Percentiles rank a stretch among this genome's conserved stretches.
Evolutionary conservation across 2,113 vertebrate species (phyloP).

Genomic region (Lycaon pictus): DNA sequence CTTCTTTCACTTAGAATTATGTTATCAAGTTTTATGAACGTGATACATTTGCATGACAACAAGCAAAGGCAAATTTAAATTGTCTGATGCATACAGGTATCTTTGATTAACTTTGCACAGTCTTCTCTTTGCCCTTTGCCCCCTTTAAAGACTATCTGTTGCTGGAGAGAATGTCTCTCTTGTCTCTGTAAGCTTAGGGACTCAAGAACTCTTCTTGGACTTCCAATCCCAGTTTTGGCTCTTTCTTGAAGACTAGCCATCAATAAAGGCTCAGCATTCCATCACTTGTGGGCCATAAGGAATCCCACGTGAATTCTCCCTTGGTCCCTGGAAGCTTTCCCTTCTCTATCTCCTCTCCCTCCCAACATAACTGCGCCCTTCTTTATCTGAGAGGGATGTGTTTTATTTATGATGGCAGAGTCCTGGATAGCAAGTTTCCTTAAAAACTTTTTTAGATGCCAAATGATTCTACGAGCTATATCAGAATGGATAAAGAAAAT

Average conservation of each 20-base stretch:
- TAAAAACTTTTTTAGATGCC: slow-evolving; percentile 33
- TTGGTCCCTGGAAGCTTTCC: not conserved
- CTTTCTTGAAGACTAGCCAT: slow-evolving; percentile 26
- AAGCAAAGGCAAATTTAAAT: not conserved
- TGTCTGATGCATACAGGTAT: not conserved
- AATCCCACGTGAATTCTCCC: slow-evolving; percentile 22
- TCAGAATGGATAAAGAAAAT: slow-evolving; percentile 56
- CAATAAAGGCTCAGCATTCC: not conserved
- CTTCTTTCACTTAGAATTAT: slow-evolving; percentile 45
- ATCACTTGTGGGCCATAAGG: slow-evolving; percentile 46
- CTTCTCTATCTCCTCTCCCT: not conserved
- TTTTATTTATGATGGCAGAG: slow-evolving; percentile 39
- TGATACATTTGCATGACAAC: not conserved
- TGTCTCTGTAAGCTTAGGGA: not conserved
- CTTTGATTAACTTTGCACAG: not conserved
- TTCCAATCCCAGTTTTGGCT: slow-evolving; percentile 13
- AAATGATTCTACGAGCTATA: slow-evolving; percentile 55
- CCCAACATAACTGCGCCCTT: not conserved
- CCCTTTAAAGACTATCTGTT: not conserved
- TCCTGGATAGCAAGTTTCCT: slow-evolving; percentile 51
- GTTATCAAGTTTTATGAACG: slow-evolving; percentile 25
- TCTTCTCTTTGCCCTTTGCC: not conserved
- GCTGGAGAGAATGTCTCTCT: slow-evolving; percentile 48
- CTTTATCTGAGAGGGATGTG: slow-evolving; percentile 43
- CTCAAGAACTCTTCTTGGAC: not conserved